Evolutionary conservation across 2,797 vertebrate genomes (phyloP), one percentile per base, ranked within the genome.

Genomic region (Sarcoramphus papa): DNA sequence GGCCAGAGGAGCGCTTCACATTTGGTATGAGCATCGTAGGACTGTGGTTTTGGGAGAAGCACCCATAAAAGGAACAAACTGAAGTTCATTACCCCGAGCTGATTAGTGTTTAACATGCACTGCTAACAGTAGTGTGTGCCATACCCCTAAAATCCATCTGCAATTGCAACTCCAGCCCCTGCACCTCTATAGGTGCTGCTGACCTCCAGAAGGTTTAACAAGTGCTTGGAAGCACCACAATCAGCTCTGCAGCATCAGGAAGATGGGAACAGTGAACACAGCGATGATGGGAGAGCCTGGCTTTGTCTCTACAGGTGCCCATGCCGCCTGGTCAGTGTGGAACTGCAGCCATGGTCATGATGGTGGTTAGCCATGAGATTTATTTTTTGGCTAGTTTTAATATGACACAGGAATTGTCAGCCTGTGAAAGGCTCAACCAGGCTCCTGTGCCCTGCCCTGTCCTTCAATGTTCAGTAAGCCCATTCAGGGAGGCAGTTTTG

Each of bases 51-150:
- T 57, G 72, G 87, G 45, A 88, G 45, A 93, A 88, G 57, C 48
- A 91, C 74, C 78, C 92, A 80, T 90, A 92, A 92, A 94, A 95
- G 84, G 86, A 91, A 17, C 92, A 77, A 82, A 60, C 8, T 1
- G 0, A 43, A 85, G 24, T 33, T 69, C 24, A n/a, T 87, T 72
- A 53, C 12, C 17, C 21, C 0, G 4, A 78, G 27, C 5, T 65
- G n/a, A 56, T 79, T 14, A 18, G 51, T 27, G 10, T 76, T 85
- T 12, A 22, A 35, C 0, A 0, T 8, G 72, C 51, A 27, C 30
- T 59, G 60, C n/a, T 81, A 45, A 21, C 57, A 86, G 62, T 45
- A 88, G 11, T 5, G 28, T 47, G 22, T 83, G 40, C 67, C 53
- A 2, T 5, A 47, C 2, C 22, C 41, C 41, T 73, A 65, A 60